These are phyloP conservation scores for Nomada hirtipes DNA, from an alignment of 2,888 invertebrate genomes.

Conservation along the genomic window DNA sequence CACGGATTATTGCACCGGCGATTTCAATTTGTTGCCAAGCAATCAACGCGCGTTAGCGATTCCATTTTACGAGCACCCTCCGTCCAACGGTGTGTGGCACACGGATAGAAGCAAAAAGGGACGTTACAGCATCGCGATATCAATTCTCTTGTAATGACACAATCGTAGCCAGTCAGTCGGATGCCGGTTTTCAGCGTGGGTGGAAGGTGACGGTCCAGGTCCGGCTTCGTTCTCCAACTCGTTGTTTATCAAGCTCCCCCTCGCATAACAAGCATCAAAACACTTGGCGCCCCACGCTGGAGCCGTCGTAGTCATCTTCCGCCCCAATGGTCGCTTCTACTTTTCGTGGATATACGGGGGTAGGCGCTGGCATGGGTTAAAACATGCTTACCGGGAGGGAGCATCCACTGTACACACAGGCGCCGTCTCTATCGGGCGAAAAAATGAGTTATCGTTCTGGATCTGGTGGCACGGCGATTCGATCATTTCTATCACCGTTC, in stretches of 20 bases:
- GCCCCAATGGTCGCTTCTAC: slow-evolving; percentile 67
- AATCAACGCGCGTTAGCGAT: slow-evolving; percentile 52
- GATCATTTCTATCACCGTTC: slow-evolving; percentile 41
- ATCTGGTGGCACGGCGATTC: slow-evolving; percentile 44
- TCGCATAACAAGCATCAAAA: slow-evolving; percentile 79
- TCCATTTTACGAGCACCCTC: slow-evolving; percentile 34
- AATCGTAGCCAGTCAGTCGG: slow-evolving; percentile 68
- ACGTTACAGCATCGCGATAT: slow-evolving; percentile 62
- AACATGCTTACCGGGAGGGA: slow-evolving; percentile 56
- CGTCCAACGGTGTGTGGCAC: neutral
- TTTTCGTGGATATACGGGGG: slow-evolving; percentile 66
- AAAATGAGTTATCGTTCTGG: slow-evolving; percentile 65
- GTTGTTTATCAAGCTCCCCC: slow-evolving; percentile 77
- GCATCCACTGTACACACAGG: slow-evolving; percentile 53
- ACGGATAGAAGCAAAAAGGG: slow-evolving; percentile 43
- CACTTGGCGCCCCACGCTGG: slow-evolving; percentile 79
- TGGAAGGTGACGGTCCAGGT: slow-evolving; percentile 68
- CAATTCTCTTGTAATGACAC: slow-evolving; percentile 71
- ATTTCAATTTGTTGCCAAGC: slow-evolving; percentile 47
- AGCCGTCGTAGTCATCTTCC: slow-evolving; percentile 71
- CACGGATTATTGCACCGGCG: slow-evolving; percentile 32
- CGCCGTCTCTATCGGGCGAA: slow-evolving; percentile 66
- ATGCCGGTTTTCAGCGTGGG: slow-evolving; percentile 54
- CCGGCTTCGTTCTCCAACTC: slow-evolving; percentile 71
- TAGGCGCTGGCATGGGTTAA: slow-evolving; percentile 71